A percentile compares a stretch with the other conserved stretches of the same genome.
These are phyloP conservation scores for Steromphala cineraria DNA, from an alignment of 2,888 invertebrate species.

Conservation along the genomic window DNA sequence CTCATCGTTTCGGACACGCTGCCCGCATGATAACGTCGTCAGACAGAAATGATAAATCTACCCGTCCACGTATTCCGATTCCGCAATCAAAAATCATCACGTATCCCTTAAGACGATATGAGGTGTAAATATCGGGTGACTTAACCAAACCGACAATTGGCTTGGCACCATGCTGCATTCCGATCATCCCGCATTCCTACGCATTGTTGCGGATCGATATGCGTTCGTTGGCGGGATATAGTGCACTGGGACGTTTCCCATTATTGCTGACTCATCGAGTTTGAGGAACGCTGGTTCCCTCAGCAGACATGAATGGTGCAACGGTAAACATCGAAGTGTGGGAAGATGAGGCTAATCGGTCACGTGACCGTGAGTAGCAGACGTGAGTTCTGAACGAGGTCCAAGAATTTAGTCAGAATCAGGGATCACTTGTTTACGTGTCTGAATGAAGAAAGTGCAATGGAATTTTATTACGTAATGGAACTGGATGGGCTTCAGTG, in stretches of 20 bases:
- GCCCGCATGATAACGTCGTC: no score
- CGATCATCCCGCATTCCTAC: neutral
- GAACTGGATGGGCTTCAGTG: no score
- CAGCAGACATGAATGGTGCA: neutral
- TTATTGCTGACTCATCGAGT: neutral
- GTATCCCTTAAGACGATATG: no score
- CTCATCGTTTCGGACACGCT: no score
- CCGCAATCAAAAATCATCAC: no score
- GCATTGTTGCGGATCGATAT: neutral
- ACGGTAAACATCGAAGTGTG: neutral
- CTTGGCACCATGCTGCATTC: no score
- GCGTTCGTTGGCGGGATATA: neutral
- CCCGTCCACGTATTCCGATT: no score
- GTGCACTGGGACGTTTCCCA: neutral
- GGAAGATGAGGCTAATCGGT: neutral
- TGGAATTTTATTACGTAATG: neutral
- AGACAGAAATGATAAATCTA: no score
- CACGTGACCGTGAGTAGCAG: neutral
- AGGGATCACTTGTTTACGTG: neutral
- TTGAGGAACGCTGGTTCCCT: neutral
- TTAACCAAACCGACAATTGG: no score
- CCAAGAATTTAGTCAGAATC: neutral
- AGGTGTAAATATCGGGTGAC: no score
- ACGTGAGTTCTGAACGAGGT: neutral
- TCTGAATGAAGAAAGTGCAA: neutral